phyloP scores from a whole-genome alignment of 92 coral and sea anemone genomes.

The Porites divaricata region DNA sequence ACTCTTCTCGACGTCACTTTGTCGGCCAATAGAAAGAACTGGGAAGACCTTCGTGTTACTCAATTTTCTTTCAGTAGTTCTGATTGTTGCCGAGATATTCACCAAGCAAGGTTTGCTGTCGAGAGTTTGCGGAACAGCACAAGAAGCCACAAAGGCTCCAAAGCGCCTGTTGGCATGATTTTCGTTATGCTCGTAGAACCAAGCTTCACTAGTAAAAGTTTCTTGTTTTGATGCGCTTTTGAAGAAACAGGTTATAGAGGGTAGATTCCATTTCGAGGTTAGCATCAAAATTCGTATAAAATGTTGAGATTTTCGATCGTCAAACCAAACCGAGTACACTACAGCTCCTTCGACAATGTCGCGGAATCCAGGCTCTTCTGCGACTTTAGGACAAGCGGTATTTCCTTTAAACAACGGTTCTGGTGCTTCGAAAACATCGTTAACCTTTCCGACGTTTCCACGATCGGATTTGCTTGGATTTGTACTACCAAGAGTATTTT shows the following conservation, averaged over 20 bases:
- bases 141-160: slow-evolving; percentile 68
- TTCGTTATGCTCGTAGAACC: slow-evolving; percentile 33
- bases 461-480: neutral
- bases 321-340: slow-evolving; percentile 44
- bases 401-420: neutral
- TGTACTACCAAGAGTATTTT: neutral
- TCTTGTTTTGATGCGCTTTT: slow-evolving; percentile 17
- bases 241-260: slow-evolving; percentile 21
- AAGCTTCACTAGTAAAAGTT: neutral
- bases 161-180: slow-evolving; percentile 18
- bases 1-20: no score
- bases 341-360: slow-evolving; percentile 6
- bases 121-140: slow-evolving; percentile 46
- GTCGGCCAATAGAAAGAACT: slow-evolving; percentile 31
- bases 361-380: slow-evolving; percentile 25
- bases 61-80: neutral
- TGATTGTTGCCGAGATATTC: slow-evolving; percentile 39
- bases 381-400: neutral
- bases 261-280: slow-evolving; percentile 22
- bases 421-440: neutral
- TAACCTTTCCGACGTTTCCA: neutral
- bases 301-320: slow-evolving; percentile 14
- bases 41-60: slow-evolving; percentile 39
- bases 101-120: slow-evolving; percentile 44
- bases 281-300: slow-evolving; percentile 24